A percentile compares a stretch with the other conserved stretches of the same genome.
Evolutionary conservation across 2,888 invertebrate species (phyloP).

Genomic region (Tortricodes alternella): DNA sequence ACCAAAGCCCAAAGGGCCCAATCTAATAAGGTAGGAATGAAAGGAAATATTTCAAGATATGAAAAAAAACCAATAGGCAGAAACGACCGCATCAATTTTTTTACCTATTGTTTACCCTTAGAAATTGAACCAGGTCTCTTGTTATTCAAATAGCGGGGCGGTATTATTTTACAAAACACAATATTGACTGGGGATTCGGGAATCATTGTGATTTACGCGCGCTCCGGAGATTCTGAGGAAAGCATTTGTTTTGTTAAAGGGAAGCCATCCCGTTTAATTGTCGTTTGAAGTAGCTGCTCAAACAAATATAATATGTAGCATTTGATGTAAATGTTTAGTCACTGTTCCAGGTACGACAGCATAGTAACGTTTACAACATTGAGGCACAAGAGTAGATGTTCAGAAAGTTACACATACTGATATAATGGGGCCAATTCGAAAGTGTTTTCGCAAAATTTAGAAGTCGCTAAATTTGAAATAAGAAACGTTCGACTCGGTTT

Average conservation of each 20-base stretch:
- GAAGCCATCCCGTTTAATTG: background rate
- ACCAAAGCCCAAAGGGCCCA: constrained; percentile 6
- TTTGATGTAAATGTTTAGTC: too few species aligned
- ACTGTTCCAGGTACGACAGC: too few species aligned
- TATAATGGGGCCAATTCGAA: too few species aligned
- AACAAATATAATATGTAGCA: too few species aligned
- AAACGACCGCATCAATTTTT: constrained; percentile 7
- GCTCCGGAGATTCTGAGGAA: background rate
- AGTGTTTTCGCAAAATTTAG: too few species aligned
- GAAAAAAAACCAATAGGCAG: constrained; percentile 11
- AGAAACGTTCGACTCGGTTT: too few species aligned
- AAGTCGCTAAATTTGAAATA: too few species aligned
- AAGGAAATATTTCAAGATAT: constrained; percentile 11
- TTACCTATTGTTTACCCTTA: constrained; percentile 5
- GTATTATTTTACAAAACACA: constrained; percentile 7
- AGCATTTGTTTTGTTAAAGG: background rate
- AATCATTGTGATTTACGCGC: background rate
- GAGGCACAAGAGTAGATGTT: too few species aligned
- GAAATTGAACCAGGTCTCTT: constrained; percentile 7
- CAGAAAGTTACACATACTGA: too few species aligned
- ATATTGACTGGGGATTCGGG: background rate
- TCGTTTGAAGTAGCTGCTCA: background rate
- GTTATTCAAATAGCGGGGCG: constrained; percentile 5
- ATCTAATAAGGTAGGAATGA: constrained; percentile 1
- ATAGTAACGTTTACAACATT: too few species aligned